These are phyloP conservation scores for Hypotaenidia philippensis DNA, from an alignment of 2,797 vertebrate species.

Conservation along the genomic window DNA sequence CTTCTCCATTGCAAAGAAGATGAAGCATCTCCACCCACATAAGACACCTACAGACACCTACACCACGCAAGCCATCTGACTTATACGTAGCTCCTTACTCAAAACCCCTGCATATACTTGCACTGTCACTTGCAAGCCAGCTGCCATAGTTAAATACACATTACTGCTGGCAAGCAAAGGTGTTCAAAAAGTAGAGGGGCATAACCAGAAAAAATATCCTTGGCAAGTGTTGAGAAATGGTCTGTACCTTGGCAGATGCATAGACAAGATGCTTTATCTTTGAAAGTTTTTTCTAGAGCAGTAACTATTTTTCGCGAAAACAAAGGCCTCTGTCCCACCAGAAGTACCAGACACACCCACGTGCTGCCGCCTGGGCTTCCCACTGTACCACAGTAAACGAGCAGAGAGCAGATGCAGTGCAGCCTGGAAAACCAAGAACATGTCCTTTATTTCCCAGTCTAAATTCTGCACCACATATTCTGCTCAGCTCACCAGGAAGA, in stretches of 20 bases:
- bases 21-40: not conserved
- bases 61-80: not conserved
- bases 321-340: not conserved
- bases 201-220: not conserved
- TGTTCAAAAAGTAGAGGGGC: not conserved
- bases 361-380: not conserved
- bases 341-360: not conserved
- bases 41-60: not conserved
- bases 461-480: not conserved
- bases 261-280: not conserved
- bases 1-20: not conserved
- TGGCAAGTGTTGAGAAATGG: not conserved
- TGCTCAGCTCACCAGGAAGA: not conserved
- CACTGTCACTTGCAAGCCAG: not conserved
- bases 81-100: not conserved
- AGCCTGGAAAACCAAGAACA: not conserved
- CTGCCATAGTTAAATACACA: not conserved
- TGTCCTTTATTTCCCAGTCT: not conserved
- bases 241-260: not conserved
- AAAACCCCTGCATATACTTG: not conserved
- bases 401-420: not conserved
- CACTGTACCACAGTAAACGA: not conserved
- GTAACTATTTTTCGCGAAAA: not conserved
- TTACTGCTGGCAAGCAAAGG: not conserved
- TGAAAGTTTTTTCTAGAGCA: not conserved